These are phyloP conservation scores for Tipula helvola DNA, from an alignment of 2,888 invertebrate species.

Conservation along the genomic window DNA sequence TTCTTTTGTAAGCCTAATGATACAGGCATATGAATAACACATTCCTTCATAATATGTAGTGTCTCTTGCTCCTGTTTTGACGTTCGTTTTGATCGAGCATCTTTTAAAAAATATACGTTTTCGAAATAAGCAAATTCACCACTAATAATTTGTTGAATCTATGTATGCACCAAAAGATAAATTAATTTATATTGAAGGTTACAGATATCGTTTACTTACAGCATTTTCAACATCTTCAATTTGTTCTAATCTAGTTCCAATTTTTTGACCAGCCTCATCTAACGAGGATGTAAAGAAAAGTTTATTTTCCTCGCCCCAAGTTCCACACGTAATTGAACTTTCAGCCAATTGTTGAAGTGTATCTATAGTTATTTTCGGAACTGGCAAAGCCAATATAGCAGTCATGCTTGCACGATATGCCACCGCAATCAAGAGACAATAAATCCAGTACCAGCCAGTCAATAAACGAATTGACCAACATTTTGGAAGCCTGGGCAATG, in stretches of 20 bases:
- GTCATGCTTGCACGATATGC: conserved; percentile 76
- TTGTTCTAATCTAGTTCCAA: conserved; percentile 53
- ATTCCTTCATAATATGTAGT: conserved; percentile 71
- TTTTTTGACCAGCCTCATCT: conserved; percentile 51
- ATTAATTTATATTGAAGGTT: not conserved
- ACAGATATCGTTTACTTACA: conserved; percentile 44
- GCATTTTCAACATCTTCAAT: conserved; percentile 48
- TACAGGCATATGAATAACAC: conserved; percentile 67
- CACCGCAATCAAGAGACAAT: conserved; percentile 65
- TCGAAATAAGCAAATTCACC: conserved; percentile 72
- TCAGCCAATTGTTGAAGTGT: conserved; percentile 54
- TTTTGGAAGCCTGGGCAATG: conserved; percentile 60
- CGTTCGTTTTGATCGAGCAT: conserved; percentile 48
- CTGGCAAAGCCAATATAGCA: conserved; percentile 67
- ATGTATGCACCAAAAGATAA: conserved; percentile 14
- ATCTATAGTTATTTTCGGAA: conserved; percentile 66
- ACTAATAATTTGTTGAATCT: conserved; percentile 46
- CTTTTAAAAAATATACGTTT: conserved; percentile 56
- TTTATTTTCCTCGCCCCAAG: conserved; percentile 59
- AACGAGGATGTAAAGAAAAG: conserved; percentile 56
- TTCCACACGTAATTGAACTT: conserved; percentile 52
- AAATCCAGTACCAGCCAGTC: conserved; percentile 82
- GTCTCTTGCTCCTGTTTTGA: conserved; percentile 21
- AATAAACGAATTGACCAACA: conserved; percentile 70
- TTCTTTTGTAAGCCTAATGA: conserved; percentile 72